A percentile compares a stretch with the other conserved stretches of the same genome.
Conservation (phyloP, 2,888 invertebrate genomes). For the Drosophila anomelani region DNA sequence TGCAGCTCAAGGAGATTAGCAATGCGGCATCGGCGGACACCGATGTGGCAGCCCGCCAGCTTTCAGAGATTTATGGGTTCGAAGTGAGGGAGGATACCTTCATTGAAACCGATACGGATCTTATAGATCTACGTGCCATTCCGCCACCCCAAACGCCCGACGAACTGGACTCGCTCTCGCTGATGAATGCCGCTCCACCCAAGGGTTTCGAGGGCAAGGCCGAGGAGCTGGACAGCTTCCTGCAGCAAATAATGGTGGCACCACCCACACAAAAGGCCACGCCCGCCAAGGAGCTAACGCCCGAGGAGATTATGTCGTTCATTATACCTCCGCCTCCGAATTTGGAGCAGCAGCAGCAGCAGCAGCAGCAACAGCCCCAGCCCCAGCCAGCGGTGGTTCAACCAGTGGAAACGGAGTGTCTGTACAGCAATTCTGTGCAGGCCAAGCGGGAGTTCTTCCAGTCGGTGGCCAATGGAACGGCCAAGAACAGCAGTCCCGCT, state of each 20-base stretch:
- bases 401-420: constrained; percentile 67
- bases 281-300: constrained; percentile 91
- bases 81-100: constrained; percentile 85
- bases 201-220: constrained; percentile 88
- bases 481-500: constrained; percentile 11
- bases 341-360: constrained; percentile 83
- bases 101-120: constrained; percentile 91
- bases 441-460: constrained; percentile 68
- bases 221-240: constrained; percentile 92
- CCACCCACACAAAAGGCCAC: constrained; percentile 91
- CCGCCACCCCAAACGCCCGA: constrained; percentile 95
- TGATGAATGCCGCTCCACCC: constrained; percentile 90
- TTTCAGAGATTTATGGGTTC: constrained; percentile 84
- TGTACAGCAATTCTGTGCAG: constrained; percentile 86
- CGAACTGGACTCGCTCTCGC: constrained; percentile 90
- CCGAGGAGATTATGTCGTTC: constrained; percentile 93
- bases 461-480: constrained; percentile 64
- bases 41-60: constrained; percentile 84
- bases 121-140: constrained; percentile 94
- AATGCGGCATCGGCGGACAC: constrained; percentile 86
- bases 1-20: constrained; percentile 87
- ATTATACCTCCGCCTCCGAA: constrained; percentile 93
- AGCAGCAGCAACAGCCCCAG: too few species aligned
- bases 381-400: not conserved
- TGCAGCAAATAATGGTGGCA: constrained; percentile 91